Conservation (phyloP, 2,113 vertebrate species). For the Acrocephalus kingi region DNA sequence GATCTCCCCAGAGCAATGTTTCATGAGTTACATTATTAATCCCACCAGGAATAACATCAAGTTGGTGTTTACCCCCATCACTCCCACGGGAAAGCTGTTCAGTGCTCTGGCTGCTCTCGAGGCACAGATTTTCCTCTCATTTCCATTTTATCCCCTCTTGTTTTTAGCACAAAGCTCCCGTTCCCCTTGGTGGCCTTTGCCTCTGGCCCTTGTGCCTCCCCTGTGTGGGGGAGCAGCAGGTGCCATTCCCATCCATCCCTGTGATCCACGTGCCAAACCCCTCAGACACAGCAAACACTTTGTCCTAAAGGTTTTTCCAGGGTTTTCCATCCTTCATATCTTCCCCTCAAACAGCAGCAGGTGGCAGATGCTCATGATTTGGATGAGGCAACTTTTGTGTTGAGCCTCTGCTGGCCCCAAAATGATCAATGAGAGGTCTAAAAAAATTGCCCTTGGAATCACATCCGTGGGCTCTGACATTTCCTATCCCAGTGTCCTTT, state of each 20-base stretch:
- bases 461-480: neutral
- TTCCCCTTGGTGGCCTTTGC: neutral
- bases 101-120: slow-evolving; percentile 26
- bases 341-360: neutral
- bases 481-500: neutral
- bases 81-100: slow-evolving; percentile 52
- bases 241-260: rapidly evolving
- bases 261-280: neutral
- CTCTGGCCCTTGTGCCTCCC: rapidly evolving
- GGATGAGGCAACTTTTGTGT: neutral
- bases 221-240: neutral
- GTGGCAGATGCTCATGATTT: neutral
- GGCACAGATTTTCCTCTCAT: neutral
- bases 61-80: slow-evolving; percentile 42
- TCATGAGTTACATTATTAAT: neutral
- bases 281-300: neutral
- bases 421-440: neutral
- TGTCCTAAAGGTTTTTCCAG: neutral
- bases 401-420: neutral
- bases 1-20: neutral
- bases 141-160: neutral
- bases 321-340: neutral
- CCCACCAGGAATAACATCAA: neutral
- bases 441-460: neutral
- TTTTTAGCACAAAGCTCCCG: neutral